A percentile compares a stretch with the other conserved stretches of the same genome.
These are phyloP conservation scores for Azorinus chamasolen DNA, from an alignment of 2,888 invertebrate species.

Conservation along the genomic window DNA sequence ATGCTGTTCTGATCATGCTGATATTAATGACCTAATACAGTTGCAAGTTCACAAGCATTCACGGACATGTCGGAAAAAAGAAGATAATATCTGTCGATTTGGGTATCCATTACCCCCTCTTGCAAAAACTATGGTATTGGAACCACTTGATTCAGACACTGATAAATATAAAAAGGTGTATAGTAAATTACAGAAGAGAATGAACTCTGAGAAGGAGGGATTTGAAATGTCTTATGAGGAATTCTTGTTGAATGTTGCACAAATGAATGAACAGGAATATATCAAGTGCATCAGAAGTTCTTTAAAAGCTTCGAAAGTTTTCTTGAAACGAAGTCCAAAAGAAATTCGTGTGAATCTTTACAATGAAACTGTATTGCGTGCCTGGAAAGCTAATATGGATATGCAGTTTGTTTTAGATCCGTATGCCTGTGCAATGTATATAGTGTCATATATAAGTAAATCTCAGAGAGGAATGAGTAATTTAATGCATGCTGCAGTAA, in stretches of 20 bases:
- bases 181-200: constrained; percentile 1
- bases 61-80: too few species aligned
- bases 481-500: constrained; percentile 57
- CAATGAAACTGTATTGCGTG: constrained; percentile 65
- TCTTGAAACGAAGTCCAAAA: constrained; percentile 61
- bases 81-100: too few species aligned
- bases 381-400: constrained; percentile 83
- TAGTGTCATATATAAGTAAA: constrained; percentile 64
- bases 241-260: constrained; percentile 23
- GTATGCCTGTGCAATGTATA: constrained; percentile 81
- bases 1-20: too few species aligned
- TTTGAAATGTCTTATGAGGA: constrained; percentile 25
- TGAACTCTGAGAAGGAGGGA: constrained; percentile 36
- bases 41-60: too few species aligned
- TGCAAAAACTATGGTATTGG: constrained; percentile 5
- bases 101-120: constrained; percentile 18
- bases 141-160: too few species aligned
- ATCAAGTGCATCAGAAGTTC: too few species aligned
- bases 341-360: constrained; percentile 73
- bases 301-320: too few species aligned
- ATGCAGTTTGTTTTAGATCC: constrained; percentile 83
- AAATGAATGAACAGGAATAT: constrained; percentile 28
- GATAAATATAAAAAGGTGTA: constrained; percentile 10
- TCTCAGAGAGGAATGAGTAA: constrained; percentile 45
- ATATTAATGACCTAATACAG: too few species aligned